Base-by-base conservation (phyloP, 2,113 vertebrate species). In the Scartelaos histophorus region DNA sequence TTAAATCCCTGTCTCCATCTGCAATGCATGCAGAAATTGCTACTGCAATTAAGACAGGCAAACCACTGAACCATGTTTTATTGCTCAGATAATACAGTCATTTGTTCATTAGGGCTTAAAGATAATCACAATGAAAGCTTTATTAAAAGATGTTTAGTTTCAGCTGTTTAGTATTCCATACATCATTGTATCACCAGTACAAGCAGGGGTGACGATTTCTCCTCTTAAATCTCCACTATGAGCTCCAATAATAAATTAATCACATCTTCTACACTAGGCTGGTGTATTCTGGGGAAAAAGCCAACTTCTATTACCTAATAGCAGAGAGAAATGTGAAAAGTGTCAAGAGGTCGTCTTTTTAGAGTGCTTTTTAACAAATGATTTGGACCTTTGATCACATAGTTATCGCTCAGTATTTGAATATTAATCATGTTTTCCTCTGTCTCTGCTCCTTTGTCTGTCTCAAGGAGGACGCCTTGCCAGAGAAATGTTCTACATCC, bases 401-500 rank as follows among this genome's bases (percentile, higher is more conserved):
- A 38, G 76, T 58, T 68, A 73, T 62, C 7, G 13, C 64, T 54
- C 13, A 62, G 22, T 68, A n/a, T 54, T 60, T 85, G 64, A 81
- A 87, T 83, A 82, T 88, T 78, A 24, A 81, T 73, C 9, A 43
- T 91, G 88, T 93, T 10, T 76, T 62, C 49, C 91, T 61, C 51
- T 34, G 90, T 91, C 90, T 91, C 89, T 67, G 87, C 87, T 92
- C 84, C 91, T 90, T 92, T 94, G 13, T 89, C 88, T 91, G 86
- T 90, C 89, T 92, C 90, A 93, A 97, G 97, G 96, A 85, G 96
- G 95, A 92, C 95, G 96, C 78, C 94, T 95, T 86, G 95, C 97
- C 91, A 94, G 94, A 93, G 97, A 98, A 93, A 96, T 95, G 95
- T 98, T 98, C 93, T 98, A 96, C 96, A 97, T 98, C 90, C 96